These are phyloP conservation scores for Telmatherina bonti DNA, from an alignment of 2,797 vertebrate genomes.

Conservation along the genomic window DNA sequence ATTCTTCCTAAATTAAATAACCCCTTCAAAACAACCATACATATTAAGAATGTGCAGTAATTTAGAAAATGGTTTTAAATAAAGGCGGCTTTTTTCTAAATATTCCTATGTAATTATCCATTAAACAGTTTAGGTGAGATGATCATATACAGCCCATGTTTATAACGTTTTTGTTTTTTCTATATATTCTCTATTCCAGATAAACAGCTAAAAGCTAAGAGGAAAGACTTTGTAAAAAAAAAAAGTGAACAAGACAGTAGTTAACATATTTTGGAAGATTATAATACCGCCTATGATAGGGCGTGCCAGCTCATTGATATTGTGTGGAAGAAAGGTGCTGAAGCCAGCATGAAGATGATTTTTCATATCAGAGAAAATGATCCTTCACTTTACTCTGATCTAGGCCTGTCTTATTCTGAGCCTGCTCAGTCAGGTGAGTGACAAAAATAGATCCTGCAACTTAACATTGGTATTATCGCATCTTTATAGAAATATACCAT, in stretches of 20 bases:
- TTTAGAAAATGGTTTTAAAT: no score
- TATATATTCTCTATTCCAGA: slow-evolving; percentile 14
- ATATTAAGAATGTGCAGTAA: no score
- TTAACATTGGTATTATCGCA: background rate
- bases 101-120: no score
- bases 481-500: no score
- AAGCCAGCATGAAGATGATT: slow-evolving; percentile 65
- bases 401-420: background rate
- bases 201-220: slow-evolving; percentile 35
- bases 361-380: background rate
- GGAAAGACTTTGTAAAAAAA: slow-evolving; percentile 54
- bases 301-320: slow-evolving; percentile 74
- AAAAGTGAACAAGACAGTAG: rapidly evolving
- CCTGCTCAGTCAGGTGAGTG: background rate
- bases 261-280: slow-evolving; percentile 58
- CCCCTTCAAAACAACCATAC: no score
- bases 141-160: no score
- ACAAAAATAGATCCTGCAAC: background rate
- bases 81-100: no score
- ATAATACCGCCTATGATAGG: background rate
- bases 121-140: no score
- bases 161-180: background rate
- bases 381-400: background rate
- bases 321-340: slow-evolving; percentile 70
- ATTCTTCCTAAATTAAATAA: no score